Base-by-base conservation (phyloP, 92 coral and sea anemone genomes). In the Porites evermanni region DNA sequence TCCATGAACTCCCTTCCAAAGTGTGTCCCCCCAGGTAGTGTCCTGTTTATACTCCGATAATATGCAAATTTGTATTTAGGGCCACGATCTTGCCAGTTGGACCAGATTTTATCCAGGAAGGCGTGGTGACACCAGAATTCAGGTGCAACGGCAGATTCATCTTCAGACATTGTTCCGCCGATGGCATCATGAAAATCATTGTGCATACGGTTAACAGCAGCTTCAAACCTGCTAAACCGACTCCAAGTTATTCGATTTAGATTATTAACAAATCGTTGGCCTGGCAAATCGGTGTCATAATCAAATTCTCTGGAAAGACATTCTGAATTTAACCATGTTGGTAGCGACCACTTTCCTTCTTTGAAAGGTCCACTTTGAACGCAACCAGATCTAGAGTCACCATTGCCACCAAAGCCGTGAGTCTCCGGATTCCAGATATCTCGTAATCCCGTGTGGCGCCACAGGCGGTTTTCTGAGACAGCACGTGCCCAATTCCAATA, bases 51-150 rank as follows among this genome's bases (percentile, higher is more conserved):
- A 4, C 75, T 66, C 56, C 81, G 50, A 64, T 84, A 94, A 67
- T 77, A 85, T 51, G 80, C 80, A 79, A 87, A 87, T 73, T 92
- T 92, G 77, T 75, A 92, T 84, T 77, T 54, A 2, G 80, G 47
- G 4, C 99, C 95, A 24, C 85, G 91, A 9, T 79, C 91, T 83
- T 97, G 99, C 99, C 99, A 97, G 87, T 97, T 93, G 19, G 93
- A 92, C 99, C 99, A 97, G 50, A 97, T 79, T 80, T 97, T 97
- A 86, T 97, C 99, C 79, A 97, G 85, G 67, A 91, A 97, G 6
- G 95, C 96, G 78, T 95, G 98, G 75, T 95, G 98, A 38, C 92
- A 77, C 97, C 96, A 95, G 71, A 97, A 97, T 80, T 97, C 99
- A 0, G 98, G 98, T 8, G 97, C 89, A 7, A 72, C 82, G 12